These are phyloP conservation scores for Drosophila dunni DNA, from an alignment of 1,140 invertebrate species.

Conservation along the genomic window DNA sequence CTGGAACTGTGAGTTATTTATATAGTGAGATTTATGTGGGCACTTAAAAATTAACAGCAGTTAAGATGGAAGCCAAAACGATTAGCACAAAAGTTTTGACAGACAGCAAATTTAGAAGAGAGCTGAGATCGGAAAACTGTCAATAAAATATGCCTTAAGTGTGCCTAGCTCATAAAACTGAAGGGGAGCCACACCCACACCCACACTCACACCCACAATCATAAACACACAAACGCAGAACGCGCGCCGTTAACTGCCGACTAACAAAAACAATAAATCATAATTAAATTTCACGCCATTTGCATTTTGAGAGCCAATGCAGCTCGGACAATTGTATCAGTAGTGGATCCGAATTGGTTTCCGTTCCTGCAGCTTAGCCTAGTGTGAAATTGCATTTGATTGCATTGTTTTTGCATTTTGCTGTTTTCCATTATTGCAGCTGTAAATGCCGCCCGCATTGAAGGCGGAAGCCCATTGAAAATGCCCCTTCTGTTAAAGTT, in stretches of 20 bases:
- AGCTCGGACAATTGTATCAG: conserved; percentile 4
- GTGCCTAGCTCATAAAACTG: conserved; percentile 24
- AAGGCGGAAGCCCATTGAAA: not conserved
- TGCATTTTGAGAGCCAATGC: conserved; percentile 31
- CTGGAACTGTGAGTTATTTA: conserved; percentile 21
- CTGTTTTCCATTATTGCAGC: conserved; percentile 19
- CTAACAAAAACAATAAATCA: conserved; percentile 60
- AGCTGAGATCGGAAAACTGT: conserved; percentile 39
- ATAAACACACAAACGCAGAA: conserved; percentile 8
- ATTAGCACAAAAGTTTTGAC: conserved; percentile 54
- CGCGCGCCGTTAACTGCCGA: not conserved
- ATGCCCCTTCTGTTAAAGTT: conserved; percentile 45
- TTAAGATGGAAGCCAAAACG: conserved; percentile 25
- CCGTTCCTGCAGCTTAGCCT: conserved; percentile 49
- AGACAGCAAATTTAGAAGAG: conserved; percentile 12
- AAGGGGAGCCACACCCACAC: not conserved
- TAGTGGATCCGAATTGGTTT: not conserved
- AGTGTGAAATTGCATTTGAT: conserved; percentile 72
- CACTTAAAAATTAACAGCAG: conserved; percentile 48
- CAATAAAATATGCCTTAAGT: conserved; percentile 51
- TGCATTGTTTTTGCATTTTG: conserved; percentile 52
- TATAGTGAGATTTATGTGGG: conserved; percentile 46
- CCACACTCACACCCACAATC: not conserved
- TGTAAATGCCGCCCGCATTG: conserved; percentile 28
- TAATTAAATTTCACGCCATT: conserved; percentile 66